These are phyloP conservation scores for Cercopithecus mona DNA, from an alignment of 2,113 vertebrate species.

Conservation along the genomic window DNA sequence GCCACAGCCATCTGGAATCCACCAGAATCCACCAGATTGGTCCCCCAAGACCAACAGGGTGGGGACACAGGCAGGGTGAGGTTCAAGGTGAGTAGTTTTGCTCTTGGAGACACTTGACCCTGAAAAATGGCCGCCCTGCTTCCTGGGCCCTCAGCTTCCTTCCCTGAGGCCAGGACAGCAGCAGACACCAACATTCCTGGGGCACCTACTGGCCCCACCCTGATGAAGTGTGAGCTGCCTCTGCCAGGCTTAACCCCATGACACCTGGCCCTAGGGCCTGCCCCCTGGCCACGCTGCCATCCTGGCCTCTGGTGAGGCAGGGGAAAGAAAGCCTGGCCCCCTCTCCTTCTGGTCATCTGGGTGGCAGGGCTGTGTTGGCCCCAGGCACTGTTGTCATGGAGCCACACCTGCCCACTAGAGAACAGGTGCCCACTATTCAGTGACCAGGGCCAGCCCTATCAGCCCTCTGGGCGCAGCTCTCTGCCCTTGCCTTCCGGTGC, in stretches of 20 bases:
- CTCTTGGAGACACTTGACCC: neutral
- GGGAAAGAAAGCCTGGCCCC: accelerated
- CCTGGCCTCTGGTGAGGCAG: neutral
- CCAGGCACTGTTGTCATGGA: neutral
- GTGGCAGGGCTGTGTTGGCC: neutral
- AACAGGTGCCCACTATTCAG: neutral
- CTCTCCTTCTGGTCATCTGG: neutral
- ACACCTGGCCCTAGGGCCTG: neutral
- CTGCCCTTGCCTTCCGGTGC: neutral
- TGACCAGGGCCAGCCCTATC: accelerated
- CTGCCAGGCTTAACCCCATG: neutral
- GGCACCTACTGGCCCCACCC: accelerated
- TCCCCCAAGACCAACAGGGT: neutral
- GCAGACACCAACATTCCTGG: accelerated
- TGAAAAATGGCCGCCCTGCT: neutral
- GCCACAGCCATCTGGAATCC: neutral
- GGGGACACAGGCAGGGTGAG: too few relatives aligned
- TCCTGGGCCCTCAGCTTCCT: neutral
- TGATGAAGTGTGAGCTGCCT: neutral
- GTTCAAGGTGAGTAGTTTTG: neutral
- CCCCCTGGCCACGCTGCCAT: neutral
- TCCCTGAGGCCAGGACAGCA: neutral
- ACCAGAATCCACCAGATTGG: neutral
- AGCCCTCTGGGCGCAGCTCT: neutral
- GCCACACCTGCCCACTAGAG: neutral